phyloP scores from a whole-genome alignment of 2,113 vertebrate species.

The Pithys albifrons region DNA sequence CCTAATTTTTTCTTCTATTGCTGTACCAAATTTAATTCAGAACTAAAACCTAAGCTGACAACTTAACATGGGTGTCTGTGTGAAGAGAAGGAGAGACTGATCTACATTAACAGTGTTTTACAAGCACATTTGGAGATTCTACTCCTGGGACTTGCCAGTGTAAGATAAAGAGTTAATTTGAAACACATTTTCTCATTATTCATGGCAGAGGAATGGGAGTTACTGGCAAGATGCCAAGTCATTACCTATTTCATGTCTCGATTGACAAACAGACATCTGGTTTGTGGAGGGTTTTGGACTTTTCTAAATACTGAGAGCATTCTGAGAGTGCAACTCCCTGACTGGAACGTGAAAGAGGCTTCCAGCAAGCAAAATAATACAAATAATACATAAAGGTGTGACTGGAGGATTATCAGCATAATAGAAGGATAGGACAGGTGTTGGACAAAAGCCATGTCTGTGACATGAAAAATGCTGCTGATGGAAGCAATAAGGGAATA shows the following conservation, averaged over 20 bases:
- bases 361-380: neutral
- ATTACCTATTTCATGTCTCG: neutral
- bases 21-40: neutral
- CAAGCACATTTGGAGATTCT: neutral
- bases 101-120: neutral
- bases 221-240: neutral
- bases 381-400: neutral
- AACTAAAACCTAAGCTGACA: neutral
- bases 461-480: neutral
- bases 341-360: neutral
- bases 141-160: neutral
- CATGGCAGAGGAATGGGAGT: neutral
- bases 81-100: neutral
- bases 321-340: neutral
- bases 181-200: neutral
- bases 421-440: neutral
- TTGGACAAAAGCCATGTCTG: neutral
- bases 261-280: neutral
- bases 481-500: neutral
- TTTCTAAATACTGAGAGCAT: neutral
- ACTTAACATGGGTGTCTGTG: neutral
- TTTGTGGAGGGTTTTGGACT: neutral
- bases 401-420: neutral
- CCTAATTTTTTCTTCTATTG: neutral
- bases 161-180: conserved; percentile 20